Percentiles rank a stretch among this genome's conserved stretches.
phyloP scores from a whole-genome alignment of 2,888 invertebrate genomes.

The Oligia strigilis region DNA sequence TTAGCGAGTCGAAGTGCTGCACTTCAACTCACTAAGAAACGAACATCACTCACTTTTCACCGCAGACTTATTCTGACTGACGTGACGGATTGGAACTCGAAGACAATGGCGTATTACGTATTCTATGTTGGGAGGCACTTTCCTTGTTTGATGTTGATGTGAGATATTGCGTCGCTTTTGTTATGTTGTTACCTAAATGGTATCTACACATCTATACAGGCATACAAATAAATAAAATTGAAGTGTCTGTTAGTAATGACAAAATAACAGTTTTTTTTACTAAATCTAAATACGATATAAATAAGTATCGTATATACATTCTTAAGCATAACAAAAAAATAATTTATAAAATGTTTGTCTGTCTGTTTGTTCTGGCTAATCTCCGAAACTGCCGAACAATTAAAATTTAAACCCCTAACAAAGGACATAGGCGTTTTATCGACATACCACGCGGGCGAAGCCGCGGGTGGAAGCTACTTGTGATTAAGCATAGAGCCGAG shows the following conservation, averaged over 20 bases:
- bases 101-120: slow-evolving; percentile 54
- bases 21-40: not conserved
- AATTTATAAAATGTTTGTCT: not conserved
- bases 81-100: slow-evolving; percentile 59
- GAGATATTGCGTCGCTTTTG: slow-evolving; percentile 22
- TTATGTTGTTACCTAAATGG: slow-evolving; percentile 28
- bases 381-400: not conserved
- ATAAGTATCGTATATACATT: too few species aligned
- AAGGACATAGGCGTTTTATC: too few species aligned
- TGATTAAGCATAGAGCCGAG: not conserved
- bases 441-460: too few species aligned
- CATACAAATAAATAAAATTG: not conserved
- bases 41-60: slow-evolving; percentile 59
- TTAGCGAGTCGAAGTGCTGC: slow-evolving; percentile 54
- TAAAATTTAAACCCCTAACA: not conserved
- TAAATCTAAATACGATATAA: too few species aligned
- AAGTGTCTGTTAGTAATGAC: not conserved
- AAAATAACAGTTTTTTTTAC: too few species aligned
- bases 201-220: not conserved
- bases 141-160: slow-evolving; percentile 24
- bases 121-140: slow-evolving; percentile 33
- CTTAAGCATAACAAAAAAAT: not conserved
- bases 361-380: not conserved
- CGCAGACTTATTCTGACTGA: slow-evolving; percentile 62
- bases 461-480: too few species aligned